Conservation (phyloP, 1,140 invertebrate species). For the Phortica variegata region DNA sequence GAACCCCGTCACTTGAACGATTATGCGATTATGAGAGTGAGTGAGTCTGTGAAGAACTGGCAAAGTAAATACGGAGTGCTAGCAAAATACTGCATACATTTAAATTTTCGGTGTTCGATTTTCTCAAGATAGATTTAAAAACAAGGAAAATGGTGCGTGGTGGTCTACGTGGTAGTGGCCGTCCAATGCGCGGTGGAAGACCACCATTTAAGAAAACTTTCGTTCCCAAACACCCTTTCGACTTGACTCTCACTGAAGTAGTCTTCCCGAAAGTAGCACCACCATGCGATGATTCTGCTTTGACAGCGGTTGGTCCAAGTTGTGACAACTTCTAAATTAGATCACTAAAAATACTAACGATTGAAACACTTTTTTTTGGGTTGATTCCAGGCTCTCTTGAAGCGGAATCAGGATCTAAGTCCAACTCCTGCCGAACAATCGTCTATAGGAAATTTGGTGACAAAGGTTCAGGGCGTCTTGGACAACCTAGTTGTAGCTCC, state of each 20-base stretch:
- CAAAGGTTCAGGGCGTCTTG: conserved; percentile 87
- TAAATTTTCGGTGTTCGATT: too few relatives aligned
- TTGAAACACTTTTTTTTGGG: not conserved
- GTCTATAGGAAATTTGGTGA: conserved; percentile 87
- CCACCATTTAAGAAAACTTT: conserved; percentile 69
- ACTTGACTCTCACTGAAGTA: conserved; percentile 81
- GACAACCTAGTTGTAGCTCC: conserved; percentile 93
- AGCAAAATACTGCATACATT: too few relatives aligned
- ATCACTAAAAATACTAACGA: not conserved
- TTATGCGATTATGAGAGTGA: too few relatives aligned
- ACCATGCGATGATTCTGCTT: conserved; percentile 75
- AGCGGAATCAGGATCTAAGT: conserved; percentile 86
- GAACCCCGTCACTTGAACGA: too few relatives aligned
- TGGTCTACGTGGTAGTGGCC: conserved; percentile 59
- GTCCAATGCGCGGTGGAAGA: conserved; percentile 72
- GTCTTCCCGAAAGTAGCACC: conserved; percentile 84
- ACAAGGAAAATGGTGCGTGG: conserved; percentile 51
- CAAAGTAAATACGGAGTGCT: too few relatives aligned
- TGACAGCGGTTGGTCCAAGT: conserved; percentile 70
- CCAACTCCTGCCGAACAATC: conserved; percentile 87
- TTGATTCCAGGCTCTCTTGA: conserved; percentile 73
- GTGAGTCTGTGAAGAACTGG: too few relatives aligned
- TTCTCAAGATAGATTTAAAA: too few relatives aligned
- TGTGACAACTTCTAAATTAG: not conserved
- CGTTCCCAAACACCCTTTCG: conserved; percentile 85